Base-by-base conservation (phyloP, 92 coral and sea anemone genomes). In the Porites lobata region DNA sequence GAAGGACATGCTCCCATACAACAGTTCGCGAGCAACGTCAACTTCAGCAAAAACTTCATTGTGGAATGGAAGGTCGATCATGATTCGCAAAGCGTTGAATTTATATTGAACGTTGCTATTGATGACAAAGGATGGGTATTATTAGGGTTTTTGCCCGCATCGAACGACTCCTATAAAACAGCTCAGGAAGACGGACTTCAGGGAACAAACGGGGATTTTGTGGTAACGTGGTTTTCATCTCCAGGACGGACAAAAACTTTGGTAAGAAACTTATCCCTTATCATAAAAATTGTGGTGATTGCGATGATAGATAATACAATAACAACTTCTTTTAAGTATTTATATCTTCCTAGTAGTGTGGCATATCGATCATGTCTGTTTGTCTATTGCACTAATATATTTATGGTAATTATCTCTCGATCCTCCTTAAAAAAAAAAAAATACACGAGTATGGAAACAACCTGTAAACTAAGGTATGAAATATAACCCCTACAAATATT, bases 51-150 rank as follows among this genome's bases (percentile, higher is more conserved):
- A 26, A 76, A 75, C n/a, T 85, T 81, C 58, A 4, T 69, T 53
- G 77, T 92, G 29, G 80, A 79, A 51, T 92, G 95, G 95, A 76
- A 53, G n/a, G 76, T 92, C n/a, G 77, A 89, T 75, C 38, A 83
- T 38, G 61, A 29, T 15, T 80, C 78, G 2, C 61, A 56, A 50
- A 75, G 90, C 32, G 82, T 92, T 26, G 62, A 84, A 58, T 92
- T 92, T 81, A 85, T 51, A 18, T 83, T 89, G 15, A 72, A 53
- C 9, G 85, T 91, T 67, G 19, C 21, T 1, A 74, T 92, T 9
- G 85, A 89, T 65, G 73, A 72, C 1, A 80, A 90, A 78, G 98
- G 98, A 0, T 94, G 98, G 98, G 72, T 92, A 74, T 67, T 91
- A 18, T 26, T 94, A 15, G 98, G 98, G 13, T 94, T 94, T 71